phyloP scores from a whole-genome alignment of 1,140 invertebrate species.

The Brachionus koreanus region DNA sequence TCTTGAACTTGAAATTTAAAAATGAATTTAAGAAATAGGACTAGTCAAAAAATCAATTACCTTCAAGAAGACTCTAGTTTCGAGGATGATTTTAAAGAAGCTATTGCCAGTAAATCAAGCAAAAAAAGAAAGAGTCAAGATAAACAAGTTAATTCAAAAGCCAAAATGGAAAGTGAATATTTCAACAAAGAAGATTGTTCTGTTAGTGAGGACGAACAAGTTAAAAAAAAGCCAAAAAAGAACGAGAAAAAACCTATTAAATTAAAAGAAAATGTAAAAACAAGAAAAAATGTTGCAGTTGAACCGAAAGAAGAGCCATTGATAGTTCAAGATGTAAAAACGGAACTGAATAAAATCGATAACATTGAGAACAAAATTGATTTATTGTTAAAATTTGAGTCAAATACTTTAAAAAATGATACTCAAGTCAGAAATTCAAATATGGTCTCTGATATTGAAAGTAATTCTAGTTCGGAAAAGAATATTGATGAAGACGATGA shows the following conservation, averaged over 20 bases:
- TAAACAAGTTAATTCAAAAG: not conserved
- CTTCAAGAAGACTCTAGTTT: not conserved
- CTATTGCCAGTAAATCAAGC: not conserved
- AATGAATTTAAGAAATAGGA: not conserved
- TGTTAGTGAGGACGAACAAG: not conserved
- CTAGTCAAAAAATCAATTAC: not conserved
- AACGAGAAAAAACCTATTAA: not conserved
- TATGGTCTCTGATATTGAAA: not conserved
- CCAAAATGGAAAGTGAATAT: not conserved
- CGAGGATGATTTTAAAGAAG: not conserved
- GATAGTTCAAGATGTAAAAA: not conserved
- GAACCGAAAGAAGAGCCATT: not conserved
- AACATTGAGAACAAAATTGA: slow-evolving; percentile 33
- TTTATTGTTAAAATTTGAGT: slow-evolving; percentile 26
- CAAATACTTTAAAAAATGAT: not conserved
- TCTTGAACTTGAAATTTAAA: not conserved
- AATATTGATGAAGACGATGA: slow-evolving; percentile 17
- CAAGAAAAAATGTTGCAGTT: not conserved
- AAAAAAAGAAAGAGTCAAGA: not conserved
- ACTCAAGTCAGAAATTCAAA: not conserved
- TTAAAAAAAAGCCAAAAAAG: not conserved
- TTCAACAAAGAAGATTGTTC: not conserved
- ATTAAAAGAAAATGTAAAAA: not conserved
- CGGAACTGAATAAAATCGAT: not conserved
- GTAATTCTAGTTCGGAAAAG: not conserved